Base-by-base conservation (phyloP, 64 coral and sea anemone genomes). In the Porites australiensis region DNA sequence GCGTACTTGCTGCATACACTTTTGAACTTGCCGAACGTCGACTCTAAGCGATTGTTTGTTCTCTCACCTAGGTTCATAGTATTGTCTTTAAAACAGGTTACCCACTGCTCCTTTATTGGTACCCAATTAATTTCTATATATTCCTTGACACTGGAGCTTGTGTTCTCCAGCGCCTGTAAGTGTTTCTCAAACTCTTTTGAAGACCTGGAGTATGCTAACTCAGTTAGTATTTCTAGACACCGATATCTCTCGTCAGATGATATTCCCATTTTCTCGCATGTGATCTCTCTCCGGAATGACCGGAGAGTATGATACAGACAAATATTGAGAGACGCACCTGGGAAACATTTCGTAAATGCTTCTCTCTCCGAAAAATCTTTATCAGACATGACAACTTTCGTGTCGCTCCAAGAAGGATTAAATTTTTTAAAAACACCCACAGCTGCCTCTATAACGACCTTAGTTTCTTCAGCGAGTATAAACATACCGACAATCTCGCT, bases 401-500 rank as follows among this genome's bases (percentile, higher is more conserved):
- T 96, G 65, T 88, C 43, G 15, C 16, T 43, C 20, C 87, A 87
- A 54, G 64, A 14, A 59, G 63, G 21, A n/a, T 90, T 96, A 19
- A 58, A 73, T 78, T 74, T 89, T 20, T 90, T 86, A 77, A 90
- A 93, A 44, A 64, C 19, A 15, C 47, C 54, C 11, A 87, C 80
- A 64, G 81, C 54, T 72, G 92, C 57, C 64, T 87, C 74, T 46
- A 90, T 87, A 44, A 96, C 74, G 11, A 59, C 72, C 53, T 96
- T 93, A 80, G 91, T 90, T 70, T 96, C 95, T 22, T 90, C 88
- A 8, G 95, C 90, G 21, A 93, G 70, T 51, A 96, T 9, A 79
- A 96, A 96, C 86, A 96, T 90, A 49, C 67, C 80, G 53, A 64
- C 70, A 66, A 96, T 96, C 59, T 90, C 95, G 70, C 95, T 93